Evolutionary conservation across 2,113 vertebrate genomes (phyloP), one percentile per base, ranked within the genome.

Genomic region (Callorhinus ursinus): DNA sequence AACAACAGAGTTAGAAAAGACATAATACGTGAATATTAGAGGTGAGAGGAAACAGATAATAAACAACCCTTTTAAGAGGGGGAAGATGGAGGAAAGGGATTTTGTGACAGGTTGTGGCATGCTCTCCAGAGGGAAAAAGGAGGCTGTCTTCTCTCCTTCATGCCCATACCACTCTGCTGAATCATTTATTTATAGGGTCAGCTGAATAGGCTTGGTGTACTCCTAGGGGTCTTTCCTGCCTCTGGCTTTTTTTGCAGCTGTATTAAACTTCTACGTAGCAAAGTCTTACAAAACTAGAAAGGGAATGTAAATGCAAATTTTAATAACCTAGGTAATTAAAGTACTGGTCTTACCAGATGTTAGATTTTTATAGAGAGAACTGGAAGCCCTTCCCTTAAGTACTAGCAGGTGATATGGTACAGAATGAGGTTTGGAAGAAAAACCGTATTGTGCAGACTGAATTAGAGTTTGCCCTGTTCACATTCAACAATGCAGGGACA

Each of bases 381-480:
- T 67, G 5, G 49, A 80, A 90, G 53, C 28, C 26, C 49, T 59
- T 49, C 31, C 12, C 61, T 85, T 92, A 91, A 95, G 19, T 36
- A 61, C 10, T 39, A 77, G 39, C 7, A 92, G 69, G 22, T 92
- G 39, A 14, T 65, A 39, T 15, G 63, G 61, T 71, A 39, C 3
- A 90, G 21, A 49, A 77, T 69, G 12, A 93, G 53, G 2, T 81
- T 61, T 83, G 59, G 57, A 90, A 93, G 55, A 94, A 93, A 86
- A 88, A 83, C 51, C 26, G 7, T 36, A 28, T 46, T 13, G 7
- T 86, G 28, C 69, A 95, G 18, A 49, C 7, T n/a, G 9, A 57
- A 33, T 92, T 76, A 83, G 79, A 74, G 39, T 80, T 53, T 95
- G 28, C 22, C 51, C 46, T 93, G 36, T 95, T 97, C 77, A 69